Evolutionary conservation across 2,113 vertebrate species (phyloP), one percentile per base, ranked within the genome.

Genomic region (Taurulus bubalis): DNA sequence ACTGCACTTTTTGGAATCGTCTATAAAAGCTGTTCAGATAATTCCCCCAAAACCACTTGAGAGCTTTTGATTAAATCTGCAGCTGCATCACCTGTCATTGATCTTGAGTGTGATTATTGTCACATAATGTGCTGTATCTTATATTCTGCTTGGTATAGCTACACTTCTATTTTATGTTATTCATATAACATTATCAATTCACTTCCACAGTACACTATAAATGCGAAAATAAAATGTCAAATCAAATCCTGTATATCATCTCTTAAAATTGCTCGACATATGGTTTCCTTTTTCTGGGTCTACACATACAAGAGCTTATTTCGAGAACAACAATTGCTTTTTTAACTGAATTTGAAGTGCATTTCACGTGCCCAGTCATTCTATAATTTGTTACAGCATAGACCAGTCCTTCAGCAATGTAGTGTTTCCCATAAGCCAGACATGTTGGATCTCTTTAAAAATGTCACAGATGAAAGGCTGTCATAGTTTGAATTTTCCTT

Each of bases 381-480:
- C 51, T 76, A 65, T 71, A 77, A 82, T 82, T 71, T 85, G 72
- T 90, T 56, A 67, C 20, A 73, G 58, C 78, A 82, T 75, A 67
- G 71, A 85, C 66, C 68, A 86, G 30, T 58, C 22, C 56, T 80
- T 82, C 42, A 75, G 32, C 72, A 75, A 64, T 78, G 26, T 28
- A 69, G 28, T 36, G 36, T 58, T 51, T 73, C 12, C 45, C 53
- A 47, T 59, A 3, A 34, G 18, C n/a, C 28, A 10, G 62, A 45
- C 76, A 60, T 75, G 51, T 70, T 82, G 24, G 45, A 76, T 75
- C 51, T 60, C 30, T 36, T 66, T 72, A 10, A 62, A 82, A 80
- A 77, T 74, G 71, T 53, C 51, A 73, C n/a, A 32, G 58, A 58
- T 78, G 28, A 79, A 53, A n/a, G 47, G 64, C n/a, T 75, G 45